phyloP scores from a whole-genome alignment of 64 coral and sea anemone genomes.

The Cladopsammia gracilis region DNA sequence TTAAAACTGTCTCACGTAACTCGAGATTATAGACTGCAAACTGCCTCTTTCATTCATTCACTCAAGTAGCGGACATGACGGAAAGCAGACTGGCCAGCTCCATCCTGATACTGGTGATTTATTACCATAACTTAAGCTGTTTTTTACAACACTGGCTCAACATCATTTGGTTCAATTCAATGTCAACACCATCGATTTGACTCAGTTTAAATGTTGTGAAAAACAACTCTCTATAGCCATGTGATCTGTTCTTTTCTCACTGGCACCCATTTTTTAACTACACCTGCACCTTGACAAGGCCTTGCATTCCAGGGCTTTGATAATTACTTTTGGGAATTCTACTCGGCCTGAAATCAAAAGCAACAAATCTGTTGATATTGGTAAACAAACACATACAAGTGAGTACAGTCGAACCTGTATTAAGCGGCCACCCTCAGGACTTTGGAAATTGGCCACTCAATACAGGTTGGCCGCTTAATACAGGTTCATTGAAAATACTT shows the following conservation, averaged over 20 bases:
- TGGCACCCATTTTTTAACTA: conserved; percentile 29
- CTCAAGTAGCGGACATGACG: neutral
- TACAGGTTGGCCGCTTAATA: too few relatives aligned
- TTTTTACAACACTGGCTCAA: conserved; percentile 7
- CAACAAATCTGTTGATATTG: neutral
- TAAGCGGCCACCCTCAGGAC: too few relatives aligned
- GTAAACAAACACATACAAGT: too few relatives aligned
- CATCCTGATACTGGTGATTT: neutral
- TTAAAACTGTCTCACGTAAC: conserved; percentile 21
- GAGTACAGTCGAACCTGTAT: too few relatives aligned
- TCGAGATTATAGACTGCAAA: neutral
- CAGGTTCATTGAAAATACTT: too few relatives aligned
- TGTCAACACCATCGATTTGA: neutral
- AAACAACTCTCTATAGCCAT: neutral
- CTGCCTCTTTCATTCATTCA: neutral
- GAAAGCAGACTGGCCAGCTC: neutral
- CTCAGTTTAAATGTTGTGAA: neutral
- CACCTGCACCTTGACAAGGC: conserved; percentile 95
- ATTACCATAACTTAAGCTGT: neutral
- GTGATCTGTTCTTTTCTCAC: neutral
- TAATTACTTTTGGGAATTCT: conserved; percentile 85
- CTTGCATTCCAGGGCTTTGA: conserved; percentile 91
- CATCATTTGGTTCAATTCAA: neutral
- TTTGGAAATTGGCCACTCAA: too few relatives aligned
- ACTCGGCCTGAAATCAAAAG: conserved; percentile 50